Evolutionary conservation across 2,113 vertebrate genomes (phyloP), one percentile per base, ranked within the genome.

Genomic region (Trogon melanurus): DNA sequence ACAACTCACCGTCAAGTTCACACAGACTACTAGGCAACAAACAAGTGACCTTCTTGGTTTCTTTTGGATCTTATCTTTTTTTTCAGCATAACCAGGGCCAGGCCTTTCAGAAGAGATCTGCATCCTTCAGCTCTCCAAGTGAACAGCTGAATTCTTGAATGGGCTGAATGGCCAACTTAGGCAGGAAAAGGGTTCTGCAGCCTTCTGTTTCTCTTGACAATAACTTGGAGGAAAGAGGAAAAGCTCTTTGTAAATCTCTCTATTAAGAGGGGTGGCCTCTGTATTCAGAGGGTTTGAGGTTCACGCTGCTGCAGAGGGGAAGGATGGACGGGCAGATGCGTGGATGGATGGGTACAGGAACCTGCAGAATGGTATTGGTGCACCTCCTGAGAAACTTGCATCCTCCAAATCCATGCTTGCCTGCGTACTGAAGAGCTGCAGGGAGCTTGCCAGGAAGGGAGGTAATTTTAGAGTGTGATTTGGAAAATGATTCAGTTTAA

Each of bases 391-490:
- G 75, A 83, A 90, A 65, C 64, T 34, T 74, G 75, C 88, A 64
- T 92, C 91, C 83, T 86, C 72, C 64, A 38, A 90, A 78, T 76
- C 75, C 79, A 14, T 54, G 72, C 67, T 66, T 80, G 75, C 58
- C 71, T 88, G 88, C 13, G n/a, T 80, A 80, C 92, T 2, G 4
- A 79, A 88, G 89, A 93, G 79, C 95, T 92, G 56, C 72, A 73
- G 86, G 29, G 79, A 94, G 91, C 95, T 92, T 96, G 96, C 96
- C 95, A 97, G 94, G 67, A 90, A 95, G 56, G 51, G 72, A 97
- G 86, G 38, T 96, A 93, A 96, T 95, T 97, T 96, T 96, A 97
- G 91, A 94, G 72, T 94, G 94, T 92, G 91, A 94, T 95, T 94
- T 95, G 91, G 76, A 88, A 92, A 97, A 91, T 94, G 88, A 92